Evolutionary conservation across 2,113 vertebrate genomes (phyloP), one percentile per base, ranked within the genome.

Genomic region (Suncus etruscus): DNA sequence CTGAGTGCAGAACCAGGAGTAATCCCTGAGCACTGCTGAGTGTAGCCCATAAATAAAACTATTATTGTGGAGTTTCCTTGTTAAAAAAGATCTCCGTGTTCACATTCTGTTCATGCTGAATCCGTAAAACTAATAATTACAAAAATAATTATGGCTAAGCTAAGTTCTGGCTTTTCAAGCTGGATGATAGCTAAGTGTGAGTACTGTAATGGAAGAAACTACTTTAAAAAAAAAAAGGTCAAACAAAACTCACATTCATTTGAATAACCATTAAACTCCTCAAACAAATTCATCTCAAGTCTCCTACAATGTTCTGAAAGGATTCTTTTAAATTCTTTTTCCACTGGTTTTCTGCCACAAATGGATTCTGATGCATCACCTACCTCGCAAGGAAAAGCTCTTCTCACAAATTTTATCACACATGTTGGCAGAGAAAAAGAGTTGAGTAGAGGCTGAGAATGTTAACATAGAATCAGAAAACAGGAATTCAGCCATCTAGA

Each of bases 371-470:
- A 94, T 78, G 65, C 81, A 75, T 82, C 81, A 94, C 77, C 66
- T 88, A 95, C 88, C 88, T 96, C 51, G 6, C 81, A 91, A 80
- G 75, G 81, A 94, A 96, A 96, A 97, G 94, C 95, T 95, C 95
- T 96, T 94, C 95, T 96, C 95, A 94, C 95, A 94, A 94, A 92
- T 92, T 95, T 96, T 93, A 86, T 94, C 66, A 1, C 73, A 88
- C 65, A 32, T 79, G 90, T 94, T 97, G 95, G 95, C 95, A 95
- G 83, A 78, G 77, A 63, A 83, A 89, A 92, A 81, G 5, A 32
- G 74, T 93, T 87, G 80, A 39, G 90, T 79, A 91, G 81, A 94
- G 94, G 76, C 95, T 94, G 95, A 95, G 90, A 96, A 91, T 95
- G 92, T 94, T 95, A 91, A 90, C 94, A 94, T 78, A 72, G 45